These are phyloP conservation scores for Datnioides undecimradiatus DNA, from an alignment of 2,113 vertebrate species.

Conservation along the genomic window DNA sequence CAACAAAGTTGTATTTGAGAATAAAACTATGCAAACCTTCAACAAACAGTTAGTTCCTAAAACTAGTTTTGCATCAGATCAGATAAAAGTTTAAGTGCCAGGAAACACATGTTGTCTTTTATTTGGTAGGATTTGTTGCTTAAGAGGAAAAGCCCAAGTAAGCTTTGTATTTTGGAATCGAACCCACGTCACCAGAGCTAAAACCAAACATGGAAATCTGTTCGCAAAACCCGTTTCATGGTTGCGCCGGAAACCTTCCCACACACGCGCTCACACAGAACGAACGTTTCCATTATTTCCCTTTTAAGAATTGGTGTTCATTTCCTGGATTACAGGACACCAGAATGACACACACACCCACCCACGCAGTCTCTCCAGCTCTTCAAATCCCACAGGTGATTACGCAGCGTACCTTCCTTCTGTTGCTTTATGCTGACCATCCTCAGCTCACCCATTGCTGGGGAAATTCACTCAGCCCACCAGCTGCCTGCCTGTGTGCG, in stretches of 20 bases:
- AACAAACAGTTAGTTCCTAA: no score
- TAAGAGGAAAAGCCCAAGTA: background rate
- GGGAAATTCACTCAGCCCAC: conserved; percentile 44
- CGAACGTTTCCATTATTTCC: background rate
- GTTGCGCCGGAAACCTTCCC: background rate
- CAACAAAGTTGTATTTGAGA: background rate
- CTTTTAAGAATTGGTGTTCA: background rate
- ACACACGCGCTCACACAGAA: no score
- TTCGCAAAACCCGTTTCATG: background rate
- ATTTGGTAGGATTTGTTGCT: background rate
- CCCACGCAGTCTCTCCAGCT: conserved; percentile 1
- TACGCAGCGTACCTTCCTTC: conserved; percentile 23
- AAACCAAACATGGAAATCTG: background rate
- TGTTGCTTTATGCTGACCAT: conserved; percentile 52
- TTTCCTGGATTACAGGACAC: conserved; percentile 15
- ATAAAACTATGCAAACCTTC: no score
- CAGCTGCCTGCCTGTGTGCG: conserved; percentile 45
- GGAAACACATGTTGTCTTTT: background rate
- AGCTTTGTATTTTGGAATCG: background rate
- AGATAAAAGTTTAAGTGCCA: no score
- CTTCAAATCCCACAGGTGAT: conserved; percentile 59
- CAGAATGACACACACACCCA: background rate
- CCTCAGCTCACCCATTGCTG: conserved; percentile 41
- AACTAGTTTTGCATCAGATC: background rate
- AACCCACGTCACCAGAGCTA: background rate